Evolutionary conservation across 2,888 invertebrate species (phyloP), one percentile per base, ranked within the genome.

Genomic region (Pristionchus fissidentatus): DNA sequence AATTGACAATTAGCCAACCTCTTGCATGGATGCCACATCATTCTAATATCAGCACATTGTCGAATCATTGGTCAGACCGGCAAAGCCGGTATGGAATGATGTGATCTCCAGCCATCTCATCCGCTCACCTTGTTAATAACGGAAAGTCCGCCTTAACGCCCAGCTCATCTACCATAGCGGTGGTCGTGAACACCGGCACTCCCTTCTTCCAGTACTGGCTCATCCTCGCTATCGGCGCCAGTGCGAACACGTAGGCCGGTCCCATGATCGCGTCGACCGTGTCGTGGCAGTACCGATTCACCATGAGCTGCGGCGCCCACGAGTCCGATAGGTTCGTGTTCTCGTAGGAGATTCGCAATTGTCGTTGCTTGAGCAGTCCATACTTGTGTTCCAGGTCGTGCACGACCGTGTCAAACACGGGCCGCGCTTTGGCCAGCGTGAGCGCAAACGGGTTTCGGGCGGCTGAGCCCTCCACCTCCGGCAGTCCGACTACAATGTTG

Each of bases 241-340:
- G 94, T 10, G 96, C 96, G 93, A 96, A 96, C 91, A 96, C 96
- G 93, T 96, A 96, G n/a, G 96, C 95, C 55, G 96, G 95, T 0
- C 96, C 96, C 92, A 96, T 94, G 90, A 96, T 95, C 10, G 95
- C 96, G 93, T 96, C 96, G 94, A 95, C 92, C 93, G 88, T 88
- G 41, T 84, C 73, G 70, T 87, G 84, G 73, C 90, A 91, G 84
- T 92, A 91, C 62, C 88, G 89, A 41, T 92, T 88, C 78, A 92
- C 88, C 84, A 92, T 87, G 55, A 87, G 85, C 83, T 92, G 91
- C 19, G 91, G 91, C 1, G 90, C 92, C 75, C 90, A 82, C 13
- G 91, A 88, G 84, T 92, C 92, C 46, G 88, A 87, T 2, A 91
- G 84, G 29, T 85, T 85, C 10, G 92, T 90, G 85, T 92, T 89